phyloP scores from a whole-genome alignment of 2,888 invertebrate species.

The Archips xylosteana region DNA sequence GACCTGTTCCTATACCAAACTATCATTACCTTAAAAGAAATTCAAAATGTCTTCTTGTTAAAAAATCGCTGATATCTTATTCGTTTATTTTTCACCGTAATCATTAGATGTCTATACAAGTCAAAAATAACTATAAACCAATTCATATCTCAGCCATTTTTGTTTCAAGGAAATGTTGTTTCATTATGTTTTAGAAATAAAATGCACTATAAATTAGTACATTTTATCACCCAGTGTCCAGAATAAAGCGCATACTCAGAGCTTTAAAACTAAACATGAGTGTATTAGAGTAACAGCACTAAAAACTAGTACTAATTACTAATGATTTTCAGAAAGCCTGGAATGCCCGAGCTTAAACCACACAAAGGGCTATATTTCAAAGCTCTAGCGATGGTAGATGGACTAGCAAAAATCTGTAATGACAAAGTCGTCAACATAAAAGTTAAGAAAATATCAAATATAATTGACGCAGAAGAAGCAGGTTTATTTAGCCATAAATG shows the following conservation, averaged over 20 bases:
- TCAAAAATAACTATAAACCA: no score
- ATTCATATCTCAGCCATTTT: no score
- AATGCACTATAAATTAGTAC: neutral
- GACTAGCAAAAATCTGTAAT: neutral
- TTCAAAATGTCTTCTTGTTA: no score
- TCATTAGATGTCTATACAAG: no score
- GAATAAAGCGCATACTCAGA: neutral
- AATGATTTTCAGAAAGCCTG: neutral
- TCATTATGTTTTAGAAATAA: neutral
- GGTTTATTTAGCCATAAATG: no score
- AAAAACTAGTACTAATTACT: conserved; percentile 1
- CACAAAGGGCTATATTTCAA: neutral
- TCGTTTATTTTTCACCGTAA: no score
- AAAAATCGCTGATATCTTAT: no score
- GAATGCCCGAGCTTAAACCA: neutral
- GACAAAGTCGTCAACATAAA: neutral
- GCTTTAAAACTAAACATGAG: neutral
- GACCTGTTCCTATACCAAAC: no score
- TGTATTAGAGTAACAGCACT: neutral
- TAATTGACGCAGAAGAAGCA: no score
- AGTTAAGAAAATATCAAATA: neutral
- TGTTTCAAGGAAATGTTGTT: no score
- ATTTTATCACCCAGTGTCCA: neutral
- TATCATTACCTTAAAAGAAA: no score
- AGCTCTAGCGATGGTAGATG: neutral